Conservation (phyloP, 1,140 invertebrate genomes). For the Octopus sinensis region DNA sequence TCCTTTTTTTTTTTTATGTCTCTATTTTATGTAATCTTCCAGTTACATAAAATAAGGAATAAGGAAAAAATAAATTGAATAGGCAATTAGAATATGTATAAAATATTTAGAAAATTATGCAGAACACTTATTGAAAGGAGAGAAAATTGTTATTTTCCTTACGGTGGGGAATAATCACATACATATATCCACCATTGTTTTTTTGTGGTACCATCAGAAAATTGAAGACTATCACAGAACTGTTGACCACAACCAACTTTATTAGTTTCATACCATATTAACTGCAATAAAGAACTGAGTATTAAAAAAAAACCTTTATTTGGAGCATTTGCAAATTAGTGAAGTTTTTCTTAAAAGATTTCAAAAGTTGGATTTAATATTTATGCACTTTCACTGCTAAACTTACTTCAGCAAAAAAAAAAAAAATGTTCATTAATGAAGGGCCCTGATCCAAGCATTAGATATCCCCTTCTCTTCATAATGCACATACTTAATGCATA, state of each 20-base stretch:
- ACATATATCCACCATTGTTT: not conserved
- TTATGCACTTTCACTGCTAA: not conserved
- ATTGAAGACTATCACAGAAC: not conserved
- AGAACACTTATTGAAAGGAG: not conserved
- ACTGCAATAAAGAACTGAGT: not conserved
- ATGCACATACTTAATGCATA: too few relatives aligned
- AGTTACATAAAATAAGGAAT: not conserved
- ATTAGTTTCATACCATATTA: not conserved
- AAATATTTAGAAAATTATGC: not conserved
- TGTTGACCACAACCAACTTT: slow-evolving; percentile 6
- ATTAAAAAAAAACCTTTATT: not conserved
- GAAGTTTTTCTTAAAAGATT: not conserved
- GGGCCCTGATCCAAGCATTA: too few relatives aligned
- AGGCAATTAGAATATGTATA: not conserved
- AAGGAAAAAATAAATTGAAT: not conserved
- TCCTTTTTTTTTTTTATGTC: not conserved
- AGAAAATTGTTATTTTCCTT: not conserved
- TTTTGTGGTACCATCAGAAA: not conserved
- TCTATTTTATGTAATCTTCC: not conserved
- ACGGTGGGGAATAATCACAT: slow-evolving; percentile 4
- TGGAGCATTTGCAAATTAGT: not conserved
- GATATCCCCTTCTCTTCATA: too few relatives aligned
- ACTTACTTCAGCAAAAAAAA: not conserved
- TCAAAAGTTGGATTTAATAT: not conserved
- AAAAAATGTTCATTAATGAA: too few relatives aligned